phyloP scores from a whole-genome alignment of 2,797 vertebrate species.

The Ceryle rudis region DNA sequence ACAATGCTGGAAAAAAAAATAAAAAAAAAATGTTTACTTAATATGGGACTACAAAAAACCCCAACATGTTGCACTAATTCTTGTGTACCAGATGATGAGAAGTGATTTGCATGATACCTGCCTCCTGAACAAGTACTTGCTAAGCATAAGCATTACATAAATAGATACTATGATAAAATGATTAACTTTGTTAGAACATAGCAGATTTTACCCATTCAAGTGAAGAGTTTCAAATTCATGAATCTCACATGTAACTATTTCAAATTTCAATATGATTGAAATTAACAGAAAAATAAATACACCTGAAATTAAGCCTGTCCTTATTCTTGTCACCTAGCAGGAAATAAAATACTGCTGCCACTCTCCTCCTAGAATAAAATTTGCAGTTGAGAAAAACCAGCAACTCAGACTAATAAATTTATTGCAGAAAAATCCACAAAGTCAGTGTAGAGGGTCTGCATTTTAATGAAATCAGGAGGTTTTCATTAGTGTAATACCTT shows the following conservation, averaged over 20 bases:
- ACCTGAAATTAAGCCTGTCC: not conserved
- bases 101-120: not conserved
- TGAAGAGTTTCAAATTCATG: not conserved
- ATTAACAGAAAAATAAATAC: not conserved
- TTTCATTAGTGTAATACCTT: constrained; percentile 40
- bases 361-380: not conserved
- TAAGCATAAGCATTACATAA: not conserved
- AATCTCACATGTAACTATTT: not conserved
- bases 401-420: not conserved
- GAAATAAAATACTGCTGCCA: not conserved
- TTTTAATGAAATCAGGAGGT: constrained; percentile 61
- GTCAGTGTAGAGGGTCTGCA: constrained; percentile 10
- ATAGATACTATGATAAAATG: not conserved
- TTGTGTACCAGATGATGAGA: not conserved
- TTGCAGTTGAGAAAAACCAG: not conserved
- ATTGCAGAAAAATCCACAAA: constrained; percentile 42
- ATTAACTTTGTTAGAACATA: not conserved
- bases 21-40: not conserved
- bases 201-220: not conserved
- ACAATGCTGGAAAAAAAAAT: not conserved
- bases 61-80: not conserved
- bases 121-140: not conserved
- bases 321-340: not conserved
- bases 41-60: not conserved
- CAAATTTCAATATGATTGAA: not conserved